phyloP scores from a whole-genome alignment of 2,888 invertebrate genomes.

The Andrena flavipes region DNA sequence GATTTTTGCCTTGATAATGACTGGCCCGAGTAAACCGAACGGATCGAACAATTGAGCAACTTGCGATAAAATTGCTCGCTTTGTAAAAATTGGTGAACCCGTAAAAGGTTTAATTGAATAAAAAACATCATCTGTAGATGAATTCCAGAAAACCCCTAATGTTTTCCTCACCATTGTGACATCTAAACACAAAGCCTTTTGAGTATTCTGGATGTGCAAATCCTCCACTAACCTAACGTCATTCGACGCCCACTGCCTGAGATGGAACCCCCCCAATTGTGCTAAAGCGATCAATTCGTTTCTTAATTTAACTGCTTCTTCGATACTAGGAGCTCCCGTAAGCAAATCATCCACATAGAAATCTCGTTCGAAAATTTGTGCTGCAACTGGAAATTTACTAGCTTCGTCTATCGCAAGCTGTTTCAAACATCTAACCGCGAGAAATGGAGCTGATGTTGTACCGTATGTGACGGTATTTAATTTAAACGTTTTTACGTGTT shows the following conservation, averaged over 20 bases:
- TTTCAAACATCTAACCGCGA: neutral
- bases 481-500: neutral
- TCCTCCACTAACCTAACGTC: neutral
- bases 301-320: neutral
- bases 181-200: neutral
- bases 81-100: neutral
- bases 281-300: neutral
- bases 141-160: neutral
- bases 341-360: constrained; percentile 14
- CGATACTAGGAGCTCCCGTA: neutral
- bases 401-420: neutral
- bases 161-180: neutral
- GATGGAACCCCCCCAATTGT: neutral
- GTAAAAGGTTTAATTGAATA: neutral
- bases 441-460: neutral
- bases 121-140: too few relatives aligned
- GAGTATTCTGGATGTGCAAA: neutral
- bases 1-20: neutral
- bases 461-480: constrained; percentile 9
- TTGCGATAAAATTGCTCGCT: neutral
- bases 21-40: neutral
- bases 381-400: neutral
- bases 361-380: neutral
- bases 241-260: neutral
- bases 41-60: constrained; percentile 12